These are phyloP conservation scores for Homalodisca vitripennis DNA, from an alignment of 1,140 invertebrate species.

Conservation along the genomic window DNA sequence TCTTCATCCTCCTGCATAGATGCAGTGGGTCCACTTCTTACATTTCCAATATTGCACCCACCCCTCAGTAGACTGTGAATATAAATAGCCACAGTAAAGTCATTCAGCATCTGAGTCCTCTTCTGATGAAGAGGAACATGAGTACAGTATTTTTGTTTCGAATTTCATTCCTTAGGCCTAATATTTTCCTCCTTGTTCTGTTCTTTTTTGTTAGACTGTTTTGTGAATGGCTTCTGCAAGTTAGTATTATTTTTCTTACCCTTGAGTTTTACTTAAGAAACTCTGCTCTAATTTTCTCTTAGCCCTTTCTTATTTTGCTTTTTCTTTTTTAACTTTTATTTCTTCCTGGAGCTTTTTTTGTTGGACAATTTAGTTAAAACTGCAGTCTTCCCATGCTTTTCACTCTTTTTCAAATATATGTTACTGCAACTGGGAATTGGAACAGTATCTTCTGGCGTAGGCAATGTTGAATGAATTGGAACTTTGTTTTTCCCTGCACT, in stretches of 20 bases:
- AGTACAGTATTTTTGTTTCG: neutral
- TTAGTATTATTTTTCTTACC: too few species aligned
- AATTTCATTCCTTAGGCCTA: neutral
- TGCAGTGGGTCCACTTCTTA: conserved; percentile 2
- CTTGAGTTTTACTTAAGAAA: too few species aligned
- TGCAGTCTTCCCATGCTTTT: too few species aligned
- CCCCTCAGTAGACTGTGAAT: too few species aligned
- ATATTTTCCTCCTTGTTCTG: neutral
- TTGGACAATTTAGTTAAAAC: too few species aligned
- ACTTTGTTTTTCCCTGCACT: too few species aligned
- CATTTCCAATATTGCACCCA: neutral
- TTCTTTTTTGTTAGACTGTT: neutral
- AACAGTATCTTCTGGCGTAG: neutral
- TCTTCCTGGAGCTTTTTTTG: neutral
- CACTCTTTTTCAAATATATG: too few species aligned
- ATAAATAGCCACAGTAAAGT: too few species aligned
- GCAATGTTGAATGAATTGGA: neutral
- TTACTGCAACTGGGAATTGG: neutral
- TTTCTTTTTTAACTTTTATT: neutral
- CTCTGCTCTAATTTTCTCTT: too few species aligned
- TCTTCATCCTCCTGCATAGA: conserved; percentile 24
- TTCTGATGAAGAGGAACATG: neutral
- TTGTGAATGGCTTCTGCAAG: too few species aligned
- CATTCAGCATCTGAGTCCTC: too few species aligned
- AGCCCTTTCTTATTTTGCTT: neutral